Evolutionary conservation across 2,113 vertebrate genomes (phyloP).

Genomic region (Hippocampus barbouri): DNA sequence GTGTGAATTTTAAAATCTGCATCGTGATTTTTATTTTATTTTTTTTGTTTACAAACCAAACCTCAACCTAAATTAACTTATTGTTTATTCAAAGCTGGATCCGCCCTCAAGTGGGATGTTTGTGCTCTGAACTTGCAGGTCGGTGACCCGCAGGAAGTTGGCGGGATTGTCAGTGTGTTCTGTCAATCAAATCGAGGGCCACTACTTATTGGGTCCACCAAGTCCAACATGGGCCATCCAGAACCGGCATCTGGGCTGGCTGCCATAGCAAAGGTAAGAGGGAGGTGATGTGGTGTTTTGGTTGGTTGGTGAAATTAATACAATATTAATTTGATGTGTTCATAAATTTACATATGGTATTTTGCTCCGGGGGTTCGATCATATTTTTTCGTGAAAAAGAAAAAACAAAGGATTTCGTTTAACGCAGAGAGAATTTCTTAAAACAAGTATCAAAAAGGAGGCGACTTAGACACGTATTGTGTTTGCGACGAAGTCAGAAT

Average conservation of each 20-base stretch:
- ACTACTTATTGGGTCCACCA: slow-evolving; percentile 88
- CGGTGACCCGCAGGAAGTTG: slow-evolving; percentile 92
- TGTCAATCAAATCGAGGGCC: slow-evolving; percentile 73
- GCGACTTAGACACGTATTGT: background rate
- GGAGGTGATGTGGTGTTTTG: background rate
- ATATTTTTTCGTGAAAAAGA: background rate
- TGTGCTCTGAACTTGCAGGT: slow-evolving; percentile 69
- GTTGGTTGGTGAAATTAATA: background rate
- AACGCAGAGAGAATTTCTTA: background rate
- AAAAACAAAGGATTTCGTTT: background rate
- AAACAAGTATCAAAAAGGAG: background rate
- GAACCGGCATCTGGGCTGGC: slow-evolving; percentile 91
- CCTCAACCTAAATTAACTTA: background rate
- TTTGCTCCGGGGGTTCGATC: background rate
- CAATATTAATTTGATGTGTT: background rate
- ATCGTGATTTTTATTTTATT: background rate
- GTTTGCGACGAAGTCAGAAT: background rate
- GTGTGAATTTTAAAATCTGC: background rate
- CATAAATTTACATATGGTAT: background rate
- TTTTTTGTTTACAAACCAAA: background rate
- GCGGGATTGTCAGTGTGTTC: slow-evolving; percentile 77
- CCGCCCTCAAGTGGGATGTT: background rate
- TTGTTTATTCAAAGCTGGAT: background rate
- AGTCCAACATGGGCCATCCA: slow-evolving; percentile 97
- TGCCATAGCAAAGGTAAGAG: slow-evolving; percentile 83